Base-by-base conservation (phyloP, 1,140 invertebrate genomes). In the Drosophila takahashii region DNA sequence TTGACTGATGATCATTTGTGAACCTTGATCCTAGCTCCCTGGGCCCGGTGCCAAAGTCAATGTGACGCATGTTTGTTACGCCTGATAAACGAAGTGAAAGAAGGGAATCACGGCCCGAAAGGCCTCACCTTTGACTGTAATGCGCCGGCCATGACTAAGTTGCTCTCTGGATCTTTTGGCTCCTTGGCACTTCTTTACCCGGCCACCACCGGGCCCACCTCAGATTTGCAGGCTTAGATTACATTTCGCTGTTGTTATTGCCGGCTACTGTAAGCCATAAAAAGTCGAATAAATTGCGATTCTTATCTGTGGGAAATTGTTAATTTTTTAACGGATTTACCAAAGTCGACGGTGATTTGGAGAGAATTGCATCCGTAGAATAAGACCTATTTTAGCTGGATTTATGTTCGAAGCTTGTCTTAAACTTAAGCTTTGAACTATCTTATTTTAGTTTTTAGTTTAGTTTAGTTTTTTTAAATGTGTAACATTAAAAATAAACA, bases 61-160 rank as follows among this genome's bases (percentile, higher is more conserved):
- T 81, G 79, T 90, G 78, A 90, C 76, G 86, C 76, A 90, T 79
- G 76, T 90, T 90, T 86, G 81, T 59, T 86, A 90, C 81, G 86
- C 81, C 60, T 79, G 76, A 87, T 87, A 87, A 66, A 61, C 42
- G 53, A 41, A 66, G 61, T 60, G 51, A 77, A 34, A 58, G 57
- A 77, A 57, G 74, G 67, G 59, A 75, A 79, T 61, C 59, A 61
- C 42, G 36, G 50, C 50, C 53, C 26, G 32, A 50, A 42, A 45
- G 44, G 58, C 29, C 64, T 83, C 76, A 86, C 77, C 77, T 86
- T 81, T 73, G 71, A 80, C 72, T 67, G 72, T 53, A 67, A 54
- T 57, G 57, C 53, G 81, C 59, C 67, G 66, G 78, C 59, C 78
- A 78, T 86, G 81, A 86, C 83, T 81, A 86, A 81, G 78, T 85